phyloP scores from a whole-genome alignment of 1,140 invertebrate species.

The Anastrepha obliqua region DNA sequence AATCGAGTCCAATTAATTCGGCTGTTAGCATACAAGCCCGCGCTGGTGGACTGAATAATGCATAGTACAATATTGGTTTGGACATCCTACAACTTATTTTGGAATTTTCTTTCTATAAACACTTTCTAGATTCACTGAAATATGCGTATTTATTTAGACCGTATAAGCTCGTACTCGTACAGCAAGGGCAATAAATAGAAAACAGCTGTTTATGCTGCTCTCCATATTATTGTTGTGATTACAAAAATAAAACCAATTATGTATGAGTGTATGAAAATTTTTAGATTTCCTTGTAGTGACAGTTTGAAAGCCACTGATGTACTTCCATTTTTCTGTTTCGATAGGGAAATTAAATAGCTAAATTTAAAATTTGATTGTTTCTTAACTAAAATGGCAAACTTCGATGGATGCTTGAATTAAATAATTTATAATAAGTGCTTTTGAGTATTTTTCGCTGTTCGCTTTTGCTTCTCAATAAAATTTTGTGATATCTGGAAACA shows the following conservation, averaged over 20 bases:
- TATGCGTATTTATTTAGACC: not conserved
- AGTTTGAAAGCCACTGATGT: constrained; percentile 7
- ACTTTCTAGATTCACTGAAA: constrained; percentile 20
- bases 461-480: no score
- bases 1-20: constrained; percentile 75
- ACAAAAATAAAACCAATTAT: constrained; percentile 2
- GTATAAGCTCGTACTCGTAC: not conserved
- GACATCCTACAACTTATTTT: not conserved
- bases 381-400: not conserved
- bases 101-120: not conserved
- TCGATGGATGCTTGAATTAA: no score
- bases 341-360: not conserved
- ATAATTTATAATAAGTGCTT: no score
- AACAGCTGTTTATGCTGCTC: not conserved
- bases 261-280: not conserved
- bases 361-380: not conserved
- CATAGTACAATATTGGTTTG: constrained; percentile 74
- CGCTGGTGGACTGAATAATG: constrained; percentile 75
- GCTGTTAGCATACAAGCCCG: constrained; percentile 75
- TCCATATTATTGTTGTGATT: not conserved
- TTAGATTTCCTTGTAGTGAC: not conserved
- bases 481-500: no score
- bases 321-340: not conserved
- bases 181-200: constrained; percentile 3
- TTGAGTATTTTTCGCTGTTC: no score